Evolutionary conservation across 2,888 invertebrate genomes (phyloP), one percentile per base, ranked within the genome.

Genomic region (Plebejus argus): DNA sequence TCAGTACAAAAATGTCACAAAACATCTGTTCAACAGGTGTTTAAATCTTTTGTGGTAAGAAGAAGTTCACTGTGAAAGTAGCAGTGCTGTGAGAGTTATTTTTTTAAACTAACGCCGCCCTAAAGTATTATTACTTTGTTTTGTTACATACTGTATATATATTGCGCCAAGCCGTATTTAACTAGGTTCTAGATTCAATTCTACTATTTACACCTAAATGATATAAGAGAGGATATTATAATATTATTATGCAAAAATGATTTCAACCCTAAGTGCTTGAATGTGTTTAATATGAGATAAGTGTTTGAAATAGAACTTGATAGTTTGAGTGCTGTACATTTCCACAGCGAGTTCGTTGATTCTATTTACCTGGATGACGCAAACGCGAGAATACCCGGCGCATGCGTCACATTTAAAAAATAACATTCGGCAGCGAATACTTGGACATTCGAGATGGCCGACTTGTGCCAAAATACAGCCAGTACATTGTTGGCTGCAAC

Each of bases 351-450:
- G 87, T 86, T 88, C 86, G 87, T 86, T 87, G 61, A 72, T 77
- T 33, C 74, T 75, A 76, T 79, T 78, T 81, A 80, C 86, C 85
- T 85, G 84, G 76, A 79, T 88, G 89, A 89, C 87, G 87, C 84
- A 85, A 77, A 76, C 71, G 70, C 76, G 76, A 78, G 79, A 81
- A 81, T 78, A 80, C 85, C 81, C 78, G 80, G 79, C 81, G 80
- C 79, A 81, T 90, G 89, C 87, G 89, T 90, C 90, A 90, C 80
- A 81, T 80, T 79, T 82, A 82, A 86, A 87, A 85, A 85, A 86
- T 83, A 82, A 84, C 83, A 83, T 83, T 83, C 83, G 82, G 82
- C 83, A 84, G 84, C 83, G 83, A 87, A 85, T 84, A 85, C 81
- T 82, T 82, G 83, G 81, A 77, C 79, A 77, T 84, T 72, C 82